Conservation (phyloP, 2,888 invertebrate species). For the Philhelius pedissequus region DNA sequence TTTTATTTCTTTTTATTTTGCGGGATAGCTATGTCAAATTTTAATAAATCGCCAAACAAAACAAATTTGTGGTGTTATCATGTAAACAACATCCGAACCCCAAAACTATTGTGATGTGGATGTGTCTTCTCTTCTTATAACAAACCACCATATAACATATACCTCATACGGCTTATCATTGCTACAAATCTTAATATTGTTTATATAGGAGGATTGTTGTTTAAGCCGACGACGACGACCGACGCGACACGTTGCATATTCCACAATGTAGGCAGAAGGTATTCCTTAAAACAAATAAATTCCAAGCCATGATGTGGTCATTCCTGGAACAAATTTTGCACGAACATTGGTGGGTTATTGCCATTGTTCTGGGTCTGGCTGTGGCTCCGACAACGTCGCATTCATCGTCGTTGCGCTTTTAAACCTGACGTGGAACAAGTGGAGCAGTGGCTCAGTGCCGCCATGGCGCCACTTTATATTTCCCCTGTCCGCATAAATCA, state of each 20-base stretch:
- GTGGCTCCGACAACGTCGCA: background rate
- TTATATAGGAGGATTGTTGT: constrained; percentile 49
- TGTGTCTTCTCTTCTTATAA: background rate
- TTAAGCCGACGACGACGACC: background rate
- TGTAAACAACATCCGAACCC: background rate
- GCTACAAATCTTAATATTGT: constrained; percentile 63
- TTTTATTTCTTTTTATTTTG: too few species aligned
- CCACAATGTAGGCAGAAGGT: background rate
- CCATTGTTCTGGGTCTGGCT: constrained; percentile 50
- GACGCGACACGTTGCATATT: constrained; percentile 12
- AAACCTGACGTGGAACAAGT: constrained; percentile 62
- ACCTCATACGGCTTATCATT: constrained; percentile 41
- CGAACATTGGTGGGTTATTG: constrained; percentile 67
- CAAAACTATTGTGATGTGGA: background rate
- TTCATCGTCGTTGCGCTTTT: background rate
- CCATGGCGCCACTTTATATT: constrained; percentile 69
- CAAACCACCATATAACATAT: background rate
- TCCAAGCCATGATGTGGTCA: constrained; percentile 49
- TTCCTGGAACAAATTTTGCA: constrained; percentile 65
- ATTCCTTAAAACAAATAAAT: constrained; percentile 26
- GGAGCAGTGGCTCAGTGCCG: constrained; percentile 63
- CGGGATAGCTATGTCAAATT: background rate
- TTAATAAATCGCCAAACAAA: background rate
- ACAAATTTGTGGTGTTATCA: background rate
- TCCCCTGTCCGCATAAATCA: constrained; percentile 68